Evolutionary conservation across 2,113 vertebrate genomes (phyloP).

Genomic region (Embiotoca jacksoni): DNA sequence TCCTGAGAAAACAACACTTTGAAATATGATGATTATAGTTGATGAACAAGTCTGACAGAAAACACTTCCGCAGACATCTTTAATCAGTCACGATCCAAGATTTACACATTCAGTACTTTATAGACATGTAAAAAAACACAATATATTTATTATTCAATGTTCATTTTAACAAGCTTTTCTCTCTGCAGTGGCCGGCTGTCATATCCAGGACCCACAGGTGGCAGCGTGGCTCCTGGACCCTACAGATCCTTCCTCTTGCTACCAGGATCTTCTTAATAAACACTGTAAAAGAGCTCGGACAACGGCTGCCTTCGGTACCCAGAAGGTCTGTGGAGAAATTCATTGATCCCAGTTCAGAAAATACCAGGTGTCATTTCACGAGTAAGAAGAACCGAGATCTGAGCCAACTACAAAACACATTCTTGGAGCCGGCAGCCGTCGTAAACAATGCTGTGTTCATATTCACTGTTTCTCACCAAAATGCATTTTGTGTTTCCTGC

Average conservation of each 20-base stretch:
- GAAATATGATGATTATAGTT: no score
- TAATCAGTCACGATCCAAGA: no score
- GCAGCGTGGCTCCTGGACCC: conserved; percentile 93
- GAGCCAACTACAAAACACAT: neutral
- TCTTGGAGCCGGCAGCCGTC: neutral
- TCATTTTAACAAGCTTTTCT: conserved; percentile 1
- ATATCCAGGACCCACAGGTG: conserved; percentile 90
- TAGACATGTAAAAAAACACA: no score
- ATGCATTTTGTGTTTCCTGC: neutral
- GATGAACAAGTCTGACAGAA: no score
- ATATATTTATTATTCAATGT: neutral
- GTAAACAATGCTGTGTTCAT: neutral
- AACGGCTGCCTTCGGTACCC: conserved; percentile 26
- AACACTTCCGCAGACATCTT: no score
- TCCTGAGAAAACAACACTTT: no score
- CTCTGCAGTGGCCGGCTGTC: conserved; percentile 82
- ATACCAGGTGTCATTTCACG: neutral
- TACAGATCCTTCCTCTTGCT: conserved; percentile 84
- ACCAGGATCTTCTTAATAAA: conserved; percentile 86
- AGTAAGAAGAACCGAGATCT: no score
- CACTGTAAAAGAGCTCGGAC: conserved; percentile 72
- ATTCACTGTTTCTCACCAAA: neutral
- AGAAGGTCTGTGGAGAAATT: conserved; percentile 53
- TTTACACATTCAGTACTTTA: no score
- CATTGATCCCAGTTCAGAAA: neutral